Percentiles rank a stretch among this genome's conserved stretches.
Evolutionary conservation across 2,113 vertebrate genomes (phyloP).

Genomic region (Protobothrops flavoviridis): DNA sequence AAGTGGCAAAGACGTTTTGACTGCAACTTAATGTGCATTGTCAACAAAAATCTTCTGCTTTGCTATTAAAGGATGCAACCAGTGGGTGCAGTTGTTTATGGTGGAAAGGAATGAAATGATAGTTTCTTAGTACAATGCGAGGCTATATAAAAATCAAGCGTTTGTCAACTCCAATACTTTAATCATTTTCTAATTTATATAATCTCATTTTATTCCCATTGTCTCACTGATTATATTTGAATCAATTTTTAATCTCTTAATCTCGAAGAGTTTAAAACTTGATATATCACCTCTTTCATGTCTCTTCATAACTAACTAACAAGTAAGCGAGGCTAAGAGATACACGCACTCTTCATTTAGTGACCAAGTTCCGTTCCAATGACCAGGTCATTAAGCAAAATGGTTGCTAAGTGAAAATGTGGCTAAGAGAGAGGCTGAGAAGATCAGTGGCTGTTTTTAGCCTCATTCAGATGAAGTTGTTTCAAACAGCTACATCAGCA

Average conservation of each 20-base stretch:
- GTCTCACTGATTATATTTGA: background rate
- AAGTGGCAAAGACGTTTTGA: slow-evolving; percentile 22
- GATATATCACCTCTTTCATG: background rate
- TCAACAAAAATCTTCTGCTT: slow-evolving; percentile 5
- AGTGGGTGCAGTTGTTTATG: slow-evolving; percentile 12
- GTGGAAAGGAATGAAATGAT: background rate
- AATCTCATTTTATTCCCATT: background rate
- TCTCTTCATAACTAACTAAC: background rate
- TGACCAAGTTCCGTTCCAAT: background rate
- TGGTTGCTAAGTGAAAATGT: background rate
- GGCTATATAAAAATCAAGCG: background rate
- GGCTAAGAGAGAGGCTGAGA: background rate
- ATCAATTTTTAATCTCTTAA: background rate
- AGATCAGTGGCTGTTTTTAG: background rate
- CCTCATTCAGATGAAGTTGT: background rate
- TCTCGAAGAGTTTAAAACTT: background rate
- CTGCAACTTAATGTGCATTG: slow-evolving; percentile 10
- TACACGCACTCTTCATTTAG: background rate
- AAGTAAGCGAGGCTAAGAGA: background rate
- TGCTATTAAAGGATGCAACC: slow-evolving; percentile 11
- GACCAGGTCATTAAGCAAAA: background rate
- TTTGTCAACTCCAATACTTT: background rate
- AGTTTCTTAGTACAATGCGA: slow-evolving; percentile 3
- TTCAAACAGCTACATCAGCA: background rate
- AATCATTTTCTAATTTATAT: background rate